These are phyloP conservation scores for Serrognathus titanus DNA, from an alignment of 2,888 invertebrate genomes.

Conservation along the genomic window DNA sequence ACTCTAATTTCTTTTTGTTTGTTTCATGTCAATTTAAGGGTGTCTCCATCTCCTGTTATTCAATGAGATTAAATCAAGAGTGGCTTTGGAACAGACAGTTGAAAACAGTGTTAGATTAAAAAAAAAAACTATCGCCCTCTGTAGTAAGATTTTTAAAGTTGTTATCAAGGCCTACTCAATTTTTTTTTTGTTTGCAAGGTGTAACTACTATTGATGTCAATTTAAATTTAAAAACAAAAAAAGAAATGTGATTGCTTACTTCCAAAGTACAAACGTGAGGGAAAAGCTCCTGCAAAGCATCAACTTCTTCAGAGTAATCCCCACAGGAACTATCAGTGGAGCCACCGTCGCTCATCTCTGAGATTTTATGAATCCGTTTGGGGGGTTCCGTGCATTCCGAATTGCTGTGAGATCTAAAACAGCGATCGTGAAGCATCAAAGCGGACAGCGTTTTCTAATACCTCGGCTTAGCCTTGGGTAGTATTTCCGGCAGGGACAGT, in stretches of 20 bases:
- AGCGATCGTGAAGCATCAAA: neutral
- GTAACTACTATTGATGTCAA: no score
- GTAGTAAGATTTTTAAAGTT: no score
- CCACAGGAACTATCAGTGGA: constrained; percentile 57
- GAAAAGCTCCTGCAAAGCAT: constrained; percentile 83
- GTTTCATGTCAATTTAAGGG: no score
- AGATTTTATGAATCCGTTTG: constrained; percentile 58
- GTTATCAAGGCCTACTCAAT: no score
- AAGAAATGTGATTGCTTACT: constrained; percentile 44
- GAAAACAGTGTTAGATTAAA: no score
- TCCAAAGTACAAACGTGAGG: constrained; percentile 72
- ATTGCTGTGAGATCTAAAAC: constrained; percentile 53
- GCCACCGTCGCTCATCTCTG: constrained; percentile 68
- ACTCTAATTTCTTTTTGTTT: no score
- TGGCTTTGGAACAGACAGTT: no score
- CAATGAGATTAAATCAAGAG: no score
- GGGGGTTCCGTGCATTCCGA: constrained; percentile 49
- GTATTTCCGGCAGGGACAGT: constrained; percentile 57
- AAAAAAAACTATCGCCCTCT: no score
- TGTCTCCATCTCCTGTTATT: no score
- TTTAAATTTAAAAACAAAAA: no score
- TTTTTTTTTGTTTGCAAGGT: no score
- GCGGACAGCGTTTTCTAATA: neutral
- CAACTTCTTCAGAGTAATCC: constrained; percentile 60
- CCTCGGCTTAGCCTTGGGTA: constrained; percentile 51